Evolutionary conservation across 2,113 vertebrate genomes (phyloP).

Genomic region (Peromyscus maniculatus): DNA sequence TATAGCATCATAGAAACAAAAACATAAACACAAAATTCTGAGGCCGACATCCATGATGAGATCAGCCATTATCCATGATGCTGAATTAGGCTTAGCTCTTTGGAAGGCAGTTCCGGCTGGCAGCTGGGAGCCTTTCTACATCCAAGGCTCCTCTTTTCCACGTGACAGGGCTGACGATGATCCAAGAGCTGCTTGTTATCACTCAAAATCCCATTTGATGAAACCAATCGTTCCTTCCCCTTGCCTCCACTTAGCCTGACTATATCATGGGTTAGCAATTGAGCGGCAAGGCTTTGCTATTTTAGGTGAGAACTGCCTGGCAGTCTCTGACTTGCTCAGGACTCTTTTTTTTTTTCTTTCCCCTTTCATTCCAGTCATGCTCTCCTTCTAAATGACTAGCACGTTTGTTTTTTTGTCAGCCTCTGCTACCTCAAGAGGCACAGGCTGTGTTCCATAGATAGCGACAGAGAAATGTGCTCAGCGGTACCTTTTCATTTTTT

Average conservation of each 20-base stretch:
- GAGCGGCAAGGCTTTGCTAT: background rate
- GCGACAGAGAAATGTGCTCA: conserved; percentile 49
- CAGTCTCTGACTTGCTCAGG: background rate
- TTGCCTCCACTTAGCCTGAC: background rate
- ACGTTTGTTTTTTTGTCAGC: conserved; percentile 36
- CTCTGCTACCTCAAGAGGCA: conserved; percentile 56
- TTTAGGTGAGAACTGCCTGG: background rate
- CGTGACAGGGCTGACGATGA: background rate
- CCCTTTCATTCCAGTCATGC: background rate
- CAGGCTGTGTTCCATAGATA: conserved; percentile 68
- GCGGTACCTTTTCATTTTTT: conserved; percentile 34
- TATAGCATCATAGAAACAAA: background rate
- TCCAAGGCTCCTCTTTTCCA: background rate
- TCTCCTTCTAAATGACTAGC: conserved; percentile 49
- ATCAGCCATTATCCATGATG: background rate
- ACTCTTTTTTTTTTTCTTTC: conserved; percentile 5
- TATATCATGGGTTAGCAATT: background rate
- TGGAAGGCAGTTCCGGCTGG: background rate
- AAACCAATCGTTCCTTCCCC: background rate
- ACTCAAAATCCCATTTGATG: background rate
- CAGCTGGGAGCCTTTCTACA: background rate
- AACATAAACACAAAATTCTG: background rate
- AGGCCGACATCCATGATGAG: background rate
- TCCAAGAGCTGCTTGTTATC: background rate
- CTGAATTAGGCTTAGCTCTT: background rate